Percentiles rank a stretch among this genome's conserved stretches.
Evolutionary conservation across 1,140 invertebrate genomes (phyloP).

Genomic region (Dryas iulia): DNA sequence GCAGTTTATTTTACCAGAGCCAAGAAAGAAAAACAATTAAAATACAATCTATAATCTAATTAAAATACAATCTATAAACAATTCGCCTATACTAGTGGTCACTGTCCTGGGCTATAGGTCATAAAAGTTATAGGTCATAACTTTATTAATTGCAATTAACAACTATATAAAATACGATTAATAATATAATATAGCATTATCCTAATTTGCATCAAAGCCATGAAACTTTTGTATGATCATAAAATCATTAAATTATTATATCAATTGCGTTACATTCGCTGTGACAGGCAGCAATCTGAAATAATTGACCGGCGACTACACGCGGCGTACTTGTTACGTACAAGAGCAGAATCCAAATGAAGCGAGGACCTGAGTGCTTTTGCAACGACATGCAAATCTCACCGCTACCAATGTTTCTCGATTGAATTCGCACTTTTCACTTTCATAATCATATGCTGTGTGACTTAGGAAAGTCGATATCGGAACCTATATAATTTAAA

Average conservation of each 20-base stretch:
- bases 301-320: constrained; percentile 46
- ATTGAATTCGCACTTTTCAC: constrained; percentile 18
- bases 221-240: constrained; percentile 30
- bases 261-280: constrained; percentile 39
- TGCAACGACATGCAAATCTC: constrained; percentile 38
- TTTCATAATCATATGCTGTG: constrained; percentile 31
- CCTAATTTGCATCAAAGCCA: constrained; percentile 6
- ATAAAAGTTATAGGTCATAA: too few relatives aligned
- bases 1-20: too few relatives aligned
- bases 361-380: constrained; percentile 30
- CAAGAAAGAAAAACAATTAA: too few relatives aligned
- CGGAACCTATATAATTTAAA: not conserved
- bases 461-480: constrained; percentile 29
- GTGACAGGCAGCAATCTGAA: constrained; percentile 49
- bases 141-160: too few relatives aligned
- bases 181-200: too few relatives aligned
- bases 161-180: too few relatives aligned
- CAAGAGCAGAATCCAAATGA: constrained; percentile 44
- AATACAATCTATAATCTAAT: too few relatives aligned
- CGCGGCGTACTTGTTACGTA: constrained; percentile 33
- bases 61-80: too few relatives aligned
- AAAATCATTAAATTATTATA: constrained; percentile 43
- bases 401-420: constrained; percentile 40
- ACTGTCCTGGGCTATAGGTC: too few relatives aligned
- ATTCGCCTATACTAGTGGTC: too few relatives aligned